Percentiles rank a stretch among this genome's conserved stretches.
Evolutionary conservation across 2,888 invertebrate species (phyloP).

Genomic region (Aphidius colemani): DNA sequence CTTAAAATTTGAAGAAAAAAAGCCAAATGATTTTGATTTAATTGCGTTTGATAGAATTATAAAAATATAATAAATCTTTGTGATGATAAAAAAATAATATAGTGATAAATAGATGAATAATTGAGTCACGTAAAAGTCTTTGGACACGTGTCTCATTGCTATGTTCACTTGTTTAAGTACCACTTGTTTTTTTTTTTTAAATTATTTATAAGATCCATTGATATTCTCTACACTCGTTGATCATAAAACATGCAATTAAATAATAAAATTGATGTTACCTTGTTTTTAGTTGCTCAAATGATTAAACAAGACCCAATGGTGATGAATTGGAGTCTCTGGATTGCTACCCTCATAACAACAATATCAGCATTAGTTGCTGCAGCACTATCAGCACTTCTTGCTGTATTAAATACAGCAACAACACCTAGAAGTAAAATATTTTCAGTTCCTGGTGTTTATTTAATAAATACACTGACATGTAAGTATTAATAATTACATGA

Average conservation of each 20-base stretch:
- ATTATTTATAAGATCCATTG: slow-evolving; percentile 8
- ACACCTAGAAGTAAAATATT: slow-evolving; percentile 72
- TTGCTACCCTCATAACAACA: slow-evolving; percentile 73
- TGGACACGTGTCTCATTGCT: slow-evolving; percentile 29
- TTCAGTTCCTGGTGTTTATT: slow-evolving; percentile 72
- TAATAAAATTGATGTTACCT: no score
- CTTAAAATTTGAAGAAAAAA: no score
- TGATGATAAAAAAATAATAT: no score
- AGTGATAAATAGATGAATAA: background rate
- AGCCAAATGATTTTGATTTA: no score
- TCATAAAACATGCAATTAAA: background rate
- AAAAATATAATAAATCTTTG: no score
- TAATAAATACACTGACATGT: slow-evolving; percentile 81
- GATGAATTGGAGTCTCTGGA: slow-evolving; percentile 76
- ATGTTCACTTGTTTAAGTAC: slow-evolving; percentile 17
- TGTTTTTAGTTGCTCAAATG: slow-evolving; percentile 66
- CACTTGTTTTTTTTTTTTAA: slow-evolving; percentile 2
- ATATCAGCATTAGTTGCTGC: slow-evolving; percentile 73
- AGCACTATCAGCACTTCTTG: slow-evolving; percentile 73
- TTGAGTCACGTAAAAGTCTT: slow-evolving; percentile 29
- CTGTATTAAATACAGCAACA: slow-evolving; percentile 80
- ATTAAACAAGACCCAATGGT: slow-evolving; percentile 68
- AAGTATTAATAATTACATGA: slow-evolving; percentile 55
- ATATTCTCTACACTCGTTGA: slow-evolving; percentile 8
- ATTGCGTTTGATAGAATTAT: no score